A percentile compares a stretch with the other conserved stretches of the same genome.
Evolutionary conservation across 2,113 vertebrate species (phyloP).

Genomic region (Opisthocomus hoazin): DNA sequence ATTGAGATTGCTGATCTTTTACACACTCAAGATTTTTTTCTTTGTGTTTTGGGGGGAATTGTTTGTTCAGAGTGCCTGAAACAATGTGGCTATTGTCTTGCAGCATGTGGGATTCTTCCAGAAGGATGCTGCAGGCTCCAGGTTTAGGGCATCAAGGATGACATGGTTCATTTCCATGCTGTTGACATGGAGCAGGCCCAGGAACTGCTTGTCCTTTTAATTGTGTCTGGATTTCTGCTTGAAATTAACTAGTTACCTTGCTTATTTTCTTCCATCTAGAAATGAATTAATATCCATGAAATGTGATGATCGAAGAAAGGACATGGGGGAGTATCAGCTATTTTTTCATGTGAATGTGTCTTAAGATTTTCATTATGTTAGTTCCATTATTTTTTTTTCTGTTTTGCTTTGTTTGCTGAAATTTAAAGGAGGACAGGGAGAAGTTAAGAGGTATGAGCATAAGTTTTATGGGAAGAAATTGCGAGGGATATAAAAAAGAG

Average conservation of each 20-base stretch:
- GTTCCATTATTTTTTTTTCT: not conserved
- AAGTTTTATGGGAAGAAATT: not conserved
- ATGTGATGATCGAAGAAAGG: not conserved
- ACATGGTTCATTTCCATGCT: not conserved
- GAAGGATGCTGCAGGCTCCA: not conserved
- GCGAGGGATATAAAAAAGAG: not conserved
- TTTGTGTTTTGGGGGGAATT: not conserved
- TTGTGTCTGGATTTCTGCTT: not conserved
- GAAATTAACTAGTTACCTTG: not conserved
- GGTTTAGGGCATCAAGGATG: not conserved
- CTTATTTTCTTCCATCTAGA: not conserved
- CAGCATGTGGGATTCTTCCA: not conserved
- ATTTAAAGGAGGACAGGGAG: not conserved
- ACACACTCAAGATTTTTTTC: not conserved
- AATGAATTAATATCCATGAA: not conserved
- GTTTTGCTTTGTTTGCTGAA: not conserved
- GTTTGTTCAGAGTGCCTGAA: not conserved
- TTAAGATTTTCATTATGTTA: not conserved
- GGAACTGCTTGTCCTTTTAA: not conserved
- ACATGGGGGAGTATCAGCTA: not conserved
- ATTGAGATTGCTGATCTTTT: conserved; percentile 9
- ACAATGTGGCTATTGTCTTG: not conserved
- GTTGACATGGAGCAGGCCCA: not conserved
- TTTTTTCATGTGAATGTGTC: not conserved
- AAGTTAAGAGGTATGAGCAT: not conserved